Evolutionary conservation across 2,888 invertebrate species (phyloP), one percentile per base, ranked within the genome.

Genomic region (Ectemnius lituratus): DNA sequence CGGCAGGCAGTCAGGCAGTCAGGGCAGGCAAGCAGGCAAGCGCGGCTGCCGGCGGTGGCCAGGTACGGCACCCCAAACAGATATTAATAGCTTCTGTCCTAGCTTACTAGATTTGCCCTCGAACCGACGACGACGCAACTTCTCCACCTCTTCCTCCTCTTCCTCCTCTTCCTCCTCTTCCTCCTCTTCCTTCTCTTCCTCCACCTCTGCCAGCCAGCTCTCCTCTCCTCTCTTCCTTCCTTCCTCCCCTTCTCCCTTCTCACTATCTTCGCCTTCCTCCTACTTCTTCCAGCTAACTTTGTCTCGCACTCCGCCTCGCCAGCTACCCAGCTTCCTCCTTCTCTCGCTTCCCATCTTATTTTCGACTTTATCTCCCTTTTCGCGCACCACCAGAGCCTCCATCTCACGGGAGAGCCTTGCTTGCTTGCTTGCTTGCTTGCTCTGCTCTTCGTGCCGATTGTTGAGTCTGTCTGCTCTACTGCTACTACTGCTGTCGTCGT

Each of bases 41-140:
- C 37, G 37, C 37, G 37, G 37, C 37, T 37, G 81, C 83, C n/a
- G n/a, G 81, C 86, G 84, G 81, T 86, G 86, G 88, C 89, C 90
- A 89, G 90, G 90, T 90, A 90, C 88, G 89, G 88, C 90, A 90
- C 90, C 89, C 90, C 87, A 89, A 90, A 88, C 88, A 83, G 87
- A 88, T 90, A 90, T 90, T 90, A 90, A 90, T 90, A 90, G 90
- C 84, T 80, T 73, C 85, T 89, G 89, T 89, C 88, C 90, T 90
- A 88, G 88, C 89, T 88, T 88, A 85, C 88, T 89, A 88, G 88
- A 86, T 88, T 86, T 87, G 87, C 88, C 87, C 87, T 87, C 88
- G 87, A 86, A 87, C 84, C 86, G 79, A 86, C 37, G 37, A 37
- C 37, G 37, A 37, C 82, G 76, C 80, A 72, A 67, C 78, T 66